Evolutionary conservation across 2,888 invertebrate genomes (phyloP), one percentile per base, ranked within the genome.

Genomic region (Pseudococcus jackbeardsleyi): DNA sequence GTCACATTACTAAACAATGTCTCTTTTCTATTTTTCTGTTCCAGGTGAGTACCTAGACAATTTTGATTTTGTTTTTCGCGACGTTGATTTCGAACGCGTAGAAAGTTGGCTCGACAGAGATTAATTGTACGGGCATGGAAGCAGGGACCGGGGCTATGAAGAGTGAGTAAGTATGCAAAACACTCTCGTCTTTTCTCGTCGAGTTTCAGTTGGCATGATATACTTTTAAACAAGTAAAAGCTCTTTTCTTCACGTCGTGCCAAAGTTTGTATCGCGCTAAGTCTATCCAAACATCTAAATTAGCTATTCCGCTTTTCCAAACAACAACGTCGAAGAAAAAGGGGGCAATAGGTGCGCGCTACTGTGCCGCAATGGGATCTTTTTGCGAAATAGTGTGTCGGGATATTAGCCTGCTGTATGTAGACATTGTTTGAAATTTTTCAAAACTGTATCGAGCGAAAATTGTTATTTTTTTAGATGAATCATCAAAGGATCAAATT

Each of bases 161-260:
- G 59, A 19, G 59, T 19, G 59, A 72, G 68, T 72, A 72, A 72
- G 68, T 72, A 72, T 72, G 68, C 68, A 33, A 72, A 72, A 72
- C 59, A 59, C 59, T 59, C 68, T 72, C 68, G 68, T 72, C 68
- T 72, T 72, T 72, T 33, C 26, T 26, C 68, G 26, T 72, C 68
- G 68, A 72, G 15, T 72, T 72, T 72, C 26, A 72, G 68, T 72
- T 72, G 68, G 68, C 68, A 72, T 72, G 68, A 33, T 72, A 72
- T 72, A 72, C 68, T 72, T 72, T 72, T 72, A 72, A 72, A 72
- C 68, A 72, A 72, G 68, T 33, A 72, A 72, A 72, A 72, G 68
- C 68, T 72, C 68, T 72, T 72, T 72, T 72, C 68, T 72, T 72
- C 68, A 26, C 68, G 68, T 64, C 22, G 64, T 72, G 68, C 68